These are phyloP conservation scores for Tamias sibiricus DNA, from an alignment of 2,113 vertebrate genomes.

Conservation along the genomic window DNA sequence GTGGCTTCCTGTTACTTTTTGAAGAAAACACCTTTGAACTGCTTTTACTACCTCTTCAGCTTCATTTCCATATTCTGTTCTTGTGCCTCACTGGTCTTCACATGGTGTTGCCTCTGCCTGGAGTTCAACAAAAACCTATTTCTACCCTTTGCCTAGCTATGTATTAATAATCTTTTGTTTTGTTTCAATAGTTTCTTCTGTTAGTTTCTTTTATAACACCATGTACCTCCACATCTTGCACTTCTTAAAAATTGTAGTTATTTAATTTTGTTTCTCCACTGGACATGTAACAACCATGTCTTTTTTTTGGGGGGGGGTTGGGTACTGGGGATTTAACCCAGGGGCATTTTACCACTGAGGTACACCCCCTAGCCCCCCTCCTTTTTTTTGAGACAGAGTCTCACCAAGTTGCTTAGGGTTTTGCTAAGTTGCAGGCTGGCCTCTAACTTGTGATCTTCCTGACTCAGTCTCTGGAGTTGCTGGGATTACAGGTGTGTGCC, in stretches of 20 bases:
- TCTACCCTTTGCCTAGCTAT: background rate
- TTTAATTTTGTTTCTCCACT: background rate
- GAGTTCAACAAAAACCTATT: background rate
- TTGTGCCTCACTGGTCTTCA: background rate
- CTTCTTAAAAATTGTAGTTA: conserved; percentile 22
- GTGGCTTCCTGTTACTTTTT: conserved; percentile 1
- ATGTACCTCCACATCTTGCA: background rate
- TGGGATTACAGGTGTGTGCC: no score
- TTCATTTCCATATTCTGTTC: conserved; percentile 6
- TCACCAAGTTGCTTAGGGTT: no score
- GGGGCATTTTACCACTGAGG: no score
- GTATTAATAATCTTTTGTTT: background rate
- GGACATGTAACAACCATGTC: background rate
- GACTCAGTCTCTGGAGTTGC: no score
- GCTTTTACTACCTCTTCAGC: background rate
- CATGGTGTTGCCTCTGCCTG: background rate
- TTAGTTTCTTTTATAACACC: background rate
- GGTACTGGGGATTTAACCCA: no score
- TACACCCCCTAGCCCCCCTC: no score
- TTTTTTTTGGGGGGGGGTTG: background rate
- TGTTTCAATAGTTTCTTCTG: conserved; percentile 15
- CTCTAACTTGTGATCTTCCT: no score
- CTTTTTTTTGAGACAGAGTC: no score
- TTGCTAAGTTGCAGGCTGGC: no score
- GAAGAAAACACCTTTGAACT: background rate